A percentile compares a stretch with the other conserved stretches of the same genome.
Evolutionary conservation across 2,797 vertebrate species (phyloP).

Genomic region (Chromobotia macracanthus): DNA sequence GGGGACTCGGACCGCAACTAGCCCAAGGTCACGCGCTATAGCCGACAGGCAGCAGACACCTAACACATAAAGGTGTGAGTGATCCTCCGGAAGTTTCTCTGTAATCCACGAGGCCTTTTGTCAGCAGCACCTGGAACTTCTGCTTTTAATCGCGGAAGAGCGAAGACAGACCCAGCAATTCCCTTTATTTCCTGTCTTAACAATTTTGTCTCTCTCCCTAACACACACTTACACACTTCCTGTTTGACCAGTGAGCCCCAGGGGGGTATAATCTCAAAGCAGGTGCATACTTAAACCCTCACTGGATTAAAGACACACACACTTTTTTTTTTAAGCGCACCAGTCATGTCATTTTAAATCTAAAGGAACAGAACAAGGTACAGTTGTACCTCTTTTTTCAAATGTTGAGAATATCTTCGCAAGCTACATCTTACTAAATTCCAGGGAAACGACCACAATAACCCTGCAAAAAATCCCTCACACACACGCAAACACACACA

Average conservation of each 20-base stretch:
- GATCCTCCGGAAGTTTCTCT: slow-evolving; percentile 55
- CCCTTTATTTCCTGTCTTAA: slow-evolving; percentile 29
- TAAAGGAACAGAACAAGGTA: slow-evolving; percentile 10
- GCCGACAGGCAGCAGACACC: slow-evolving; percentile 8
- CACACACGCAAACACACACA: slow-evolving; percentile 50
- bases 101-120: slow-evolving; percentile 47
- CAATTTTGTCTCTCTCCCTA: neutral
- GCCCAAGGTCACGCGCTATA: neutral
- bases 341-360: slow-evolving; percentile 9
- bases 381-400: neutral
- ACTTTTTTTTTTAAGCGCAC: slow-evolving; percentile 44
- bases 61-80: slow-evolving; percentile 22
- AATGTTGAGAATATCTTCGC: neutral
- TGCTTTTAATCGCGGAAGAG: slow-evolving; percentile 65
- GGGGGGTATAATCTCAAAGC: slow-evolving; percentile 38
- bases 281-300: slow-evolving; percentile 36
- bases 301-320: neutral
- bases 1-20: neutral
- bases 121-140: slow-evolving; percentile 44
- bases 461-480: slow-evolving; percentile 31
- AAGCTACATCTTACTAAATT: slow-evolving; percentile 23
- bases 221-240: slow-evolving; percentile 50
- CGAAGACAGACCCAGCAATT: slow-evolving; percentile 55
- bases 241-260: slow-evolving; percentile 60
- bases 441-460: slow-evolving; percentile 16